Base-by-base conservation (phyloP, 1,140 invertebrate genomes). In the Augochlora pura region DNA sequence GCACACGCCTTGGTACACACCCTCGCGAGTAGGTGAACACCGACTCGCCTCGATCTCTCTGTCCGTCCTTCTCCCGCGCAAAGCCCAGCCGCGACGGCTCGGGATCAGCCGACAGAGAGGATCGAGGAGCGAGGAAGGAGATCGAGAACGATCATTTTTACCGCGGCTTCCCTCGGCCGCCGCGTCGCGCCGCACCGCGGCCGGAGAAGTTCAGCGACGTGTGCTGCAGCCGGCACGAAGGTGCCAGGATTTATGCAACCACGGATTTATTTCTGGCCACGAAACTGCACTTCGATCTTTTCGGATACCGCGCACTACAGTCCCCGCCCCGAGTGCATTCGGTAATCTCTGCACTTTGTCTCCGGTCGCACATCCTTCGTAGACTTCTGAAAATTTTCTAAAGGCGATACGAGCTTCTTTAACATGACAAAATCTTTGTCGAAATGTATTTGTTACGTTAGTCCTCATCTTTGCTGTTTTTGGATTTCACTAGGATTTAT, bases 1-100 rank as follows among this genome's bases (percentile, higher is more conserved):
- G 87, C 87, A 88, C 86, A 89, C 87, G 88, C 88, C 88, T 89
- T 88, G 86, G 85, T 88, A 89, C 88, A 89, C 88, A 89, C 88
- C 88, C 88, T 88, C 87, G 87, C 88, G 87, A 87, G 85, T 87
- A 86, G 81, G 77, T 86, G 84, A 86, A 77, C 84, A 85, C 76
- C 75, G 74, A 27, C 79, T 69, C 66, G 75, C 66, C 46, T 75
- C 21, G 64, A 32, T 83, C 80, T 69, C 49, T 60, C 57, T 64
- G 54, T 70, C 66, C 65, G 63, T 79, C 81, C 42, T 77, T 27
- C 71, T 77, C 75, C 62, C 68, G 32, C 68, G 32, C 32, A 32
- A 32, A 32, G 32, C 32, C 32, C 1, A 32, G 66, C 72, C 64
- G 54, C 38, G 46, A 46, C 21, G 42, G 57, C 57, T 42, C n/a